Conservation (phyloP, 2,113 vertebrate genomes). For the Galeopterus variegatus region DNA sequence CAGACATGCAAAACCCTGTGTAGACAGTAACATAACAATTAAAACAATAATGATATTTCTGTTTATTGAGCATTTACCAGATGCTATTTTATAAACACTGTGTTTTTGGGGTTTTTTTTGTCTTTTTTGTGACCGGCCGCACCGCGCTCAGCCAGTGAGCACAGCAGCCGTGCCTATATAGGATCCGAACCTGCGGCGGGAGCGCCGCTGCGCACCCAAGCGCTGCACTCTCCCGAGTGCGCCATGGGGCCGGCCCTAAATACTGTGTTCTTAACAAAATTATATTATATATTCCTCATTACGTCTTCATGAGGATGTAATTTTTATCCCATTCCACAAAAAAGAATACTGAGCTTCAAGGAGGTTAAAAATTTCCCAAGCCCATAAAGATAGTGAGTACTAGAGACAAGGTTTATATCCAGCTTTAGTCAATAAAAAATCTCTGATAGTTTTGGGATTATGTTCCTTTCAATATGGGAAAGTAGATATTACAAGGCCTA, state of each 20-base stretch:
- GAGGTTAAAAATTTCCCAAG: not conserved
- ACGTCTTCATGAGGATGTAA: not conserved
- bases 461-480: not conserved
- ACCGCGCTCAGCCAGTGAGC: no score
- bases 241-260: no score
- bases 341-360: not conserved
- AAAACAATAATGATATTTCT: not conserved
- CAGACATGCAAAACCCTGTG: not conserved
- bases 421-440: not conserved
- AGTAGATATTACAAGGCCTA: not conserved
- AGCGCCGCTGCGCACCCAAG: no score
- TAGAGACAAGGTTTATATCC: not conserved
- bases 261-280: not conserved
- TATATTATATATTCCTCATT: not conserved
- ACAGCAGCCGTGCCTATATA: no score
- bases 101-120: no score
- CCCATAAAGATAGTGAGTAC: not conserved
- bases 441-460: not conserved
- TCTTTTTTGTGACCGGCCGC: no score
- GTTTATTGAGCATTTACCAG: not conserved
- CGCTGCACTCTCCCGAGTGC: no score
- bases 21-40: not conserved
- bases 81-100: not conserved
- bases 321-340: not conserved
- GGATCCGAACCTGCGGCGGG: no score